A percentile compares a stretch with the other conserved stretches of the same genome.
These are phyloP conservation scores for Crenuchus spilurus DNA, from an alignment of 2,797 vertebrate genomes.

Conservation along the genomic window DNA sequence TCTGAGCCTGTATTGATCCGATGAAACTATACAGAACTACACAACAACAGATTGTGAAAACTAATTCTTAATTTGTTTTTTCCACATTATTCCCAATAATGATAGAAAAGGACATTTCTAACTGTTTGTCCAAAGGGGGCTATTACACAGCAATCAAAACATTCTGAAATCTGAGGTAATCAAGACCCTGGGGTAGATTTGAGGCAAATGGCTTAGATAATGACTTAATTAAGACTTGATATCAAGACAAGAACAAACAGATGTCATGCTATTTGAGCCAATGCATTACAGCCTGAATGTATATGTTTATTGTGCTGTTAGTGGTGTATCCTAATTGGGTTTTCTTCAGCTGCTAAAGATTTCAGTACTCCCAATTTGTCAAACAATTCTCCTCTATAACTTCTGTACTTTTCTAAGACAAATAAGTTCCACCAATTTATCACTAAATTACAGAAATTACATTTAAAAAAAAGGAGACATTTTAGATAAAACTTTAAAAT, in stretches of 20 bases:
- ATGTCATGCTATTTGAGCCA: constrained; percentile 18
- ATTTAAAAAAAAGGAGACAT: too few species aligned
- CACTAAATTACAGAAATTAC: too few species aligned
- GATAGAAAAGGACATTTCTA: constrained; percentile 1
- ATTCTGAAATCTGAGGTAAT: constrained; percentile 38
- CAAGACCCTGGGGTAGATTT: constrained; percentile 25
- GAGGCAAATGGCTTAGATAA: constrained; percentile 34
- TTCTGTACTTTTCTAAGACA: too few species aligned
- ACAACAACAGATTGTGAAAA: not conserved
- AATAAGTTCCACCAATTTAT: too few species aligned
- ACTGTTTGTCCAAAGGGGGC: constrained; percentile 25
- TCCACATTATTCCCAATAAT: not conserved
- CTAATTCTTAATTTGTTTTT: constrained; percentile 22
- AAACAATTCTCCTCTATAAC: too few species aligned
- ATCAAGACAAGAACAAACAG: constrained; percentile 16
- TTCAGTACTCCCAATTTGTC: too few species aligned
- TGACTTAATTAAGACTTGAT: constrained; percentile 36
- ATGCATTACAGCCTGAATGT: not conserved
- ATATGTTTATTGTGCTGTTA: not conserved
- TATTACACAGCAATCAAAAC: constrained; percentile 40
- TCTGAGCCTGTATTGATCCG: not conserved
- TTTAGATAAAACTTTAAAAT: too few species aligned
- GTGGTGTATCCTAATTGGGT: not conserved
- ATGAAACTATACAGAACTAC: not conserved
- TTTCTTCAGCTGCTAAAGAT: too few species aligned